phyloP scores from a whole-genome alignment of 2,797 vertebrate genomes.

The Ispidina lecontei region DNA sequence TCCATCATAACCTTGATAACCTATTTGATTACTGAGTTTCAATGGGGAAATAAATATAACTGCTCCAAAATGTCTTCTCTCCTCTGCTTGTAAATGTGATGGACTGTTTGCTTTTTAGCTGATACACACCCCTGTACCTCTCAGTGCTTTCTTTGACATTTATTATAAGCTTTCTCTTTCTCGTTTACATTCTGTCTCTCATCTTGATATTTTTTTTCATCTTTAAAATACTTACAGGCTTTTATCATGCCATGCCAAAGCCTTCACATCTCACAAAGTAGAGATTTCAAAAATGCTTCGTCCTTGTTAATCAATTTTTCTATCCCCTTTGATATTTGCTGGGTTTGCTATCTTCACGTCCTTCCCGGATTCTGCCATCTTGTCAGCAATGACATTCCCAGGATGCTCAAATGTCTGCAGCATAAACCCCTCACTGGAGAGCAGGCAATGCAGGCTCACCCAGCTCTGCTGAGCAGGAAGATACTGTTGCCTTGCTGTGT shows the following conservation, averaged over 20 bases:
- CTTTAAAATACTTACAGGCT: background rate
- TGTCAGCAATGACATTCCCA: background rate
- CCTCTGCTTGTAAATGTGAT: background rate
- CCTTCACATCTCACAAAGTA: background rate
- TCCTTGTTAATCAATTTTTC: background rate
- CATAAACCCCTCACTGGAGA: background rate
- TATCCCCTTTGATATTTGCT: background rate
- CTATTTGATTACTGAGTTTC: background rate
- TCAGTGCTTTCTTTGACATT: background rate
- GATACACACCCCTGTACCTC: background rate
- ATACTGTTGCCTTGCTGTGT: background rate
- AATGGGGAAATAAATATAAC: background rate
- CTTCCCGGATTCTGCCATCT: slow-evolving; percentile 1
- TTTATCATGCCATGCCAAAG: background rate
- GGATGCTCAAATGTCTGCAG: slow-evolving; percentile 7
- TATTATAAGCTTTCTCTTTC: background rate
- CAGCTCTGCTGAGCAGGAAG: background rate
- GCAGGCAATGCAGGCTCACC: background rate
- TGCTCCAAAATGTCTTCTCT: background rate
- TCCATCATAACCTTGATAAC: background rate
- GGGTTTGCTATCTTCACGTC: background rate
- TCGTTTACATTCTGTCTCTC: background rate
- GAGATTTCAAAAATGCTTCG: background rate
- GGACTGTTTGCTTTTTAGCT: background rate
- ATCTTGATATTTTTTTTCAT: background rate